Percentiles rank a stretch among this genome's conserved stretches.
Conservation (phyloP, 2,113 vertebrate genomes). For the Microcebus griseorufus region DNA sequence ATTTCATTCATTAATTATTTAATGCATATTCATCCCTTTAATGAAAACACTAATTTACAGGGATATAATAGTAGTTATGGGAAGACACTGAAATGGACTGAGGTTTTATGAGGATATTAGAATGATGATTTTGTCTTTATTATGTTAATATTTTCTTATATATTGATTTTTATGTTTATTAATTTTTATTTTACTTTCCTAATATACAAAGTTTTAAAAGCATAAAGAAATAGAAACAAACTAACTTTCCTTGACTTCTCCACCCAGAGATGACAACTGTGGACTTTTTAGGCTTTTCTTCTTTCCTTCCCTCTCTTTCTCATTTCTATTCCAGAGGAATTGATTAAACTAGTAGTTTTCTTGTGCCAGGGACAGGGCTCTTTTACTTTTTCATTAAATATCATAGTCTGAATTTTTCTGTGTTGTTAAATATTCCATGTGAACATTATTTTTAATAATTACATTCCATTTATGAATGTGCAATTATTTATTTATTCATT, state of each 20-base stretch:
- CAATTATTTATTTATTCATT: not conserved
- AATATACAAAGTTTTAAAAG: not conserved
- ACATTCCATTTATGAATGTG: not conserved
- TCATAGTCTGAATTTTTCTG: not conserved
- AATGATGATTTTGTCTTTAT: slow-evolving; percentile 34
- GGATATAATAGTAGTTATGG: not conserved
- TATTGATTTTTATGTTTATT: slow-evolving; percentile 38
- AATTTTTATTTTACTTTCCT: slow-evolving; percentile 1
- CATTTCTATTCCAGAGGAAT: not conserved
- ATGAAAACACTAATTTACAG: not conserved
- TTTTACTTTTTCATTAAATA: not conserved
- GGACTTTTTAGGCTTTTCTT: not conserved
- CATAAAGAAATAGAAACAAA: not conserved
- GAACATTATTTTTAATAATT: not conserved
- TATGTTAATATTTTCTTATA: not conserved
- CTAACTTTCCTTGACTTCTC: not conserved
- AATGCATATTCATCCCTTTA: not conserved
- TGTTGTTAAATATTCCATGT: not conserved
- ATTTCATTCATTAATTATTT: slow-evolving; percentile 44
- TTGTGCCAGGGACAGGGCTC: not conserved
- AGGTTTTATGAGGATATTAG: not conserved
- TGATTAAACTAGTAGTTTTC: not conserved
- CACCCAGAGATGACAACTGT: not conserved
- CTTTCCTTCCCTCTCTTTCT: not conserved
- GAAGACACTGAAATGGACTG: not conserved